These are phyloP conservation scores for Adrianichthys oophorus DNA, from an alignment of 2,797 vertebrate genomes.

Conservation along the genomic window DNA sequence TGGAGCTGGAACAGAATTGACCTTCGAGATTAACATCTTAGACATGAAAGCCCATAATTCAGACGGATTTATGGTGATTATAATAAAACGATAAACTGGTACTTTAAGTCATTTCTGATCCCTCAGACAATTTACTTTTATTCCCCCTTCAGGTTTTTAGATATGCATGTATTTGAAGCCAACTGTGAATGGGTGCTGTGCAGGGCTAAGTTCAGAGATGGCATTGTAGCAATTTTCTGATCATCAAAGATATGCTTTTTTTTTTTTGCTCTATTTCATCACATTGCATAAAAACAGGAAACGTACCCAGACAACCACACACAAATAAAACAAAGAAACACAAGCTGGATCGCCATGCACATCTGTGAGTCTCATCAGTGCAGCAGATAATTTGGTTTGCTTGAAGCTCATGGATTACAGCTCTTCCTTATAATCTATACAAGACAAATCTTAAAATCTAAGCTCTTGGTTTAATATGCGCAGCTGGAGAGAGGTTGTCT, in stretches of 20 bases:
- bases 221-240: constrained; percentile 50
- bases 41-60: constrained; percentile 70
- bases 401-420: constrained; percentile 64
- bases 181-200: background rate
- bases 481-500: constrained; percentile 60
- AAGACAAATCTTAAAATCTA: constrained; percentile 63
- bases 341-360: constrained; percentile 38
- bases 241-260: constrained; percentile 33
- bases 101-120: constrained; percentile 52
- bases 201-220: constrained; percentile 30
- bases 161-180: background rate
- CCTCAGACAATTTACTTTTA: constrained; percentile 11
- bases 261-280: constrained; percentile 35
- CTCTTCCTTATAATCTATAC: constrained; percentile 60
- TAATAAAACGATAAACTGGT: constrained; percentile 61
- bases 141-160: constrained; percentile 11
- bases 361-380: constrained; percentile 65
- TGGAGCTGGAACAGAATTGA: constrained; percentile 58
- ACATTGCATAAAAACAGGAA: background rate
- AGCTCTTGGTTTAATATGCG: constrained; percentile 41
- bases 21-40: constrained; percentile 74
- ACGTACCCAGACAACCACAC: constrained; percentile 4
- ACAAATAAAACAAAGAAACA: constrained; percentile 13
- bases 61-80: constrained; percentile 69
- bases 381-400: constrained; percentile 64